These are phyloP conservation scores for Erynnis tages DNA, from an alignment of 2,888 invertebrate genomes.

Conservation along the genomic window DNA sequence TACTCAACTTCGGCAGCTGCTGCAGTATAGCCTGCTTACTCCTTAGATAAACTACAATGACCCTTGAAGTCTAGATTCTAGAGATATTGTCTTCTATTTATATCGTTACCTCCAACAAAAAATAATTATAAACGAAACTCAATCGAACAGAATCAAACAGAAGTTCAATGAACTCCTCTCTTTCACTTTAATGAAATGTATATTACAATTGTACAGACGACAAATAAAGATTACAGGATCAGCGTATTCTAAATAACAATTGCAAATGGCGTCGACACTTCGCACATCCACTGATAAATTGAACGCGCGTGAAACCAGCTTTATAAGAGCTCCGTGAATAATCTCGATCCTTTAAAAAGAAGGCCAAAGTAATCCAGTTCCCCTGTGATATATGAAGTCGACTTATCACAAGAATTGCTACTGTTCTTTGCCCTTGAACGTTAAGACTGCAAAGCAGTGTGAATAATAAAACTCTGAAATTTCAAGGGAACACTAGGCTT, in stretches of 20 bases:
- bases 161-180: background rate
- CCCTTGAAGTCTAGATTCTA: no score
- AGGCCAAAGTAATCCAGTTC: conserved; percentile 20
- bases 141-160: no score
- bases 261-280: conserved; percentile 23
- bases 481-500: background rate
- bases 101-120: no score
- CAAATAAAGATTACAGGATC: conserved; percentile 18
- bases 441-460: background rate
- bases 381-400: conserved; percentile 20
- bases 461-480: background rate
- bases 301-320: conserved; percentile 8
- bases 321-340: conserved; percentile 16
- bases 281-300: conserved; percentile 13
- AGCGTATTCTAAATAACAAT: conserved; percentile 20
- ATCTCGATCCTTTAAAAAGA: conserved; percentile 18
- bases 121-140: no score
- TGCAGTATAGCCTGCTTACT: background rate
- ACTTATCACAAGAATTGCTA: conserved; percentile 14
- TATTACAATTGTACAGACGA: no score
- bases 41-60: background rate
- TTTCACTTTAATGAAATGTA: background rate
- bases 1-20: no score
- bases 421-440: conserved; percentile 6
- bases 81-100: no score